Percentiles rank a stretch among this genome's conserved stretches.
Evolutionary conservation across 2,113 vertebrate species (phyloP).

Genomic region (Bostrychus sinensis): DNA sequence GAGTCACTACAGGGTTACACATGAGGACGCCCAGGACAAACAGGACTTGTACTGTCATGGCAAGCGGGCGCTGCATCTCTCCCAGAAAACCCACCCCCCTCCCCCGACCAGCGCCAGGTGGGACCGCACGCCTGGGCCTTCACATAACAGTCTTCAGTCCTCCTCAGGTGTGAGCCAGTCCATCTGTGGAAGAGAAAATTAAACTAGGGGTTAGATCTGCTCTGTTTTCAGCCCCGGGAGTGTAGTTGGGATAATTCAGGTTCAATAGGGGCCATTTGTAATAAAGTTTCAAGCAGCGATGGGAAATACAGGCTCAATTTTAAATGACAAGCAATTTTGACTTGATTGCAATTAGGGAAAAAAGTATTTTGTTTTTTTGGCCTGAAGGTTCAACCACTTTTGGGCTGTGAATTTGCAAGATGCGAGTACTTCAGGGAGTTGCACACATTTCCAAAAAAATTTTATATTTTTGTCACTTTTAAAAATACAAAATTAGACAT

Average conservation of each 20-base stretch:
- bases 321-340: neutral
- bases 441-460: too few relatives aligned
- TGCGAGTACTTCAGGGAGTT: neutral
- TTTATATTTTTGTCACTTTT: too few relatives aligned
- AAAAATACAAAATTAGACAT: too few relatives aligned
- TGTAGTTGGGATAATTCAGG: conserved; percentile 36
- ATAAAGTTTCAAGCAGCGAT: neutral
- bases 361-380: conserved; percentile 4
- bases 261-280: neutral
- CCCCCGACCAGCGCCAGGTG: conserved; percentile 86
- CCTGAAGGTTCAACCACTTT: neutral
- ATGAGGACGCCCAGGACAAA: conserved; percentile 91
- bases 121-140: conserved; percentile 81
- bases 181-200: conserved; percentile 77
- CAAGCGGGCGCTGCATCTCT: conserved; percentile 88
- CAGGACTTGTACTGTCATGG: conserved; percentile 92
- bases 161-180: conserved; percentile 67
- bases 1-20: conserved; percentile 86
- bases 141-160: conserved; percentile 84
- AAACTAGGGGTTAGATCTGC: conserved; percentile 60
- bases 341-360: conserved; percentile 8
- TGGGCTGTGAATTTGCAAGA: neutral
- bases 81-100: neutral
- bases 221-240: conserved; percentile 40
- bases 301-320: neutral